Evolutionary conservation across 2,888 invertebrate species (phyloP), one percentile per base, ranked within the genome.

Genomic region (Mechanitis mazaeus): DNA sequence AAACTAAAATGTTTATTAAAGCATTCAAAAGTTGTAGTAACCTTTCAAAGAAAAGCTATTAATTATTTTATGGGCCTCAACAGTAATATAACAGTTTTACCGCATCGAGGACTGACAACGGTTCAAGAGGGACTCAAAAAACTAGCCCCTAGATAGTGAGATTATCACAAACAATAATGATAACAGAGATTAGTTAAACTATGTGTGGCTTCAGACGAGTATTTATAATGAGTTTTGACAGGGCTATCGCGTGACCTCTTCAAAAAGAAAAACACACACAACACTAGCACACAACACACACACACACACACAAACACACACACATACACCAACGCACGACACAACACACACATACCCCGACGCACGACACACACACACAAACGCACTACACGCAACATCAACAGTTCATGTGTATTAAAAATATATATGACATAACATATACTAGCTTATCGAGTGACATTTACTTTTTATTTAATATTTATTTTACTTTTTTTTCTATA

Each of bases 61-160:
- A 79, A 81, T 80, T 70, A 73, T 73, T 79, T 79, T 70, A 79
- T 74, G 75, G 74, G 72, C 66, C 76, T 75, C 78, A 78, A 78
- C 65, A 66, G 70, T 69, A 72, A 74, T 75, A 72, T 75, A 78
- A 70, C 60, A 64, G 65, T 67, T 62, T 69, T 65, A 66, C 63
- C 68, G 59, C 68, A 69, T 73, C 58, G 82, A 76, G 71, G 84
- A 85, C 70, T 76, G 84, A 85, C 75, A 81, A 79, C 74, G 85
- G 84, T 84, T 73, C 72, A 75, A 78, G 80, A 74, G 77, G 56
- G 56, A 28, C 31, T 53, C 63, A 71, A 72, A 76, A 74, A 72
- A 59, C 12, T 45, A 54, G 7, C 33, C 64, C 63, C 63, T 58
- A 68, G 63, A 69, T 42, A 53, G 59, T 64, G 60, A 61, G 58